phyloP scores from a whole-genome alignment of 1,140 invertebrate genomes.

The Drosophila azteca region DNA sequence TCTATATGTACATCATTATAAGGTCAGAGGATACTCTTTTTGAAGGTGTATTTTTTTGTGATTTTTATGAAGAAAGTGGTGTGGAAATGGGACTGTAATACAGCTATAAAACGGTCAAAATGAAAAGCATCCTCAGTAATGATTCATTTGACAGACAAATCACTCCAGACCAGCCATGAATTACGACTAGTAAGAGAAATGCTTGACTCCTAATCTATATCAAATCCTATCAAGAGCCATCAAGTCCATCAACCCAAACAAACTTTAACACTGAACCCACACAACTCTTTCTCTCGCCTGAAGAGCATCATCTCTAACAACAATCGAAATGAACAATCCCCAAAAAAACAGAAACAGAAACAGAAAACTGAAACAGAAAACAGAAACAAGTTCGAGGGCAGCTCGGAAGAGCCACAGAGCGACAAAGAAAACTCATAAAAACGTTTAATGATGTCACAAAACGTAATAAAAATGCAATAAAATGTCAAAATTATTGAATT shows the following conservation, averaged over 20 bases:
- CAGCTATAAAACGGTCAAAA: too few species aligned
- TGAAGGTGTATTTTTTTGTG: too few species aligned
- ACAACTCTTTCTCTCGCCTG: conserved; percentile 23
- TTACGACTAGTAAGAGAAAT: conserved; percentile 11
- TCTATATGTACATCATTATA: too few species aligned
- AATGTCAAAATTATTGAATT: conserved; percentile 84
- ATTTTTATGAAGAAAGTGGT: neutral
- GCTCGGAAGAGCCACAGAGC: conserved; percentile 46
- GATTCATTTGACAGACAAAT: conserved; percentile 50
- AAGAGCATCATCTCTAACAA: conserved; percentile 56
- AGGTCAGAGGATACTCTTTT: too few species aligned
- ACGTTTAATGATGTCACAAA: conserved; percentile 83
- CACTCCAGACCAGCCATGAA: conserved; percentile 35
- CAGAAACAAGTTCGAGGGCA: conserved; percentile 62
- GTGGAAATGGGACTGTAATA: too few species aligned
- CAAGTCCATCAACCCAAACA: conserved; percentile 36
- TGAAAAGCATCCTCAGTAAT: neutral
- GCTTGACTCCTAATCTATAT: conserved; percentile 45
- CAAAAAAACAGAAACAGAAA: conserved; percentile 13
- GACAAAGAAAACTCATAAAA: conserved; percentile 82
- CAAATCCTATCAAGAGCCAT: conserved; percentile 32
- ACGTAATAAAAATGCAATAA: conserved; percentile 83
- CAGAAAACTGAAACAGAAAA: conserved; percentile 24
- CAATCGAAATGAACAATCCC: conserved; percentile 34
- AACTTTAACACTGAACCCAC: conserved; percentile 35